phyloP scores from a whole-genome alignment of 2,797 vertebrate species.

The Ataeniobius toweri region DNA sequence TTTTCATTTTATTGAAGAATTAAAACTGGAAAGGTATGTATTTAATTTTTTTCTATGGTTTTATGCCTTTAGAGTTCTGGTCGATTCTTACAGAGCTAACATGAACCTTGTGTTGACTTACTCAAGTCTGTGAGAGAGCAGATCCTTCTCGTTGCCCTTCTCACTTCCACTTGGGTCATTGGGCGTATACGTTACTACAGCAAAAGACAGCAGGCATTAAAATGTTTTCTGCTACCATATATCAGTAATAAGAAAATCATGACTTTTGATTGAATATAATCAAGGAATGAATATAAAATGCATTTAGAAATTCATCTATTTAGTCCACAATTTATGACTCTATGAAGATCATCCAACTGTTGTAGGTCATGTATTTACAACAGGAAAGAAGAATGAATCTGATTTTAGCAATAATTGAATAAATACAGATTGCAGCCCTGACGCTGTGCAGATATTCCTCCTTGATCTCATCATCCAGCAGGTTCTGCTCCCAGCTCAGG shows the following conservation, averaged over 20 bases:
- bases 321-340: background rate
- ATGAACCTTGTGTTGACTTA: slow-evolving; percentile 64
- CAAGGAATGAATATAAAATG: background rate
- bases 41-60: too few species aligned
- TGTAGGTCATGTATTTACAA: background rate
- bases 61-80: too few species aligned
- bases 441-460: slow-evolving; percentile 85
- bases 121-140: slow-evolving; percentile 85
- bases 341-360: background rate
- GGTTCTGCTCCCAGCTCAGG: slow-evolving; percentile 56
- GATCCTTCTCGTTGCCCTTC: slow-evolving; percentile 57
- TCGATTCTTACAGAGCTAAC: background rate
- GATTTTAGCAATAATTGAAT: background rate
- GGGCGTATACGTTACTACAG: slow-evolving; percentile 88
- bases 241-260: background rate
- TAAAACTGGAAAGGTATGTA: too few species aligned
- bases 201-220: slow-evolving; percentile 17
- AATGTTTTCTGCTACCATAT: background rate
- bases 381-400: background rate
- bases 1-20: too few species aligned
- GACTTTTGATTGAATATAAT: background rate
- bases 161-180: slow-evolving; percentile 47
- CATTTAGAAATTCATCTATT: background rate
- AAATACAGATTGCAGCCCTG: slow-evolving; percentile 77
- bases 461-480: slow-evolving; percentile 84